Conservation (phyloP, 64 coral and sea anemone genomes). For the Acropora yongei region DNA sequence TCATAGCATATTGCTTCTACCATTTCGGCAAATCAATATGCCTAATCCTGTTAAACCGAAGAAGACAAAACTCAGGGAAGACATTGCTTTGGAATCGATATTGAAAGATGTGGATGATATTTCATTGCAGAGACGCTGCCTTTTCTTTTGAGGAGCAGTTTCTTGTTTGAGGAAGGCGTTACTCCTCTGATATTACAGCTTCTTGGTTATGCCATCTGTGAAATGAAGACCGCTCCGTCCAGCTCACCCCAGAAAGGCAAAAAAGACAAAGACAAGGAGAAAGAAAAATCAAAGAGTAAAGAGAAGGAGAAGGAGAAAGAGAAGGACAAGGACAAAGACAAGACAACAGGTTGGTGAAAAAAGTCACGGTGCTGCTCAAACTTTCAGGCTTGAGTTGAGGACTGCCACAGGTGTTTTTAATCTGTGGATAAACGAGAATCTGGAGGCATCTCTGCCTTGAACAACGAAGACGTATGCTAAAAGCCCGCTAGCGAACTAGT, state of each 20-base stretch:
- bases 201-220: slow-evolving; percentile 92
- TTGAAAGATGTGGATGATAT: background rate
- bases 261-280: slow-evolving; percentile 89
- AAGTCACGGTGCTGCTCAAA: background rate
- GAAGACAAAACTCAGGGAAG: too few relatives aligned
- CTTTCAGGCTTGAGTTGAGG: too few relatives aligned
- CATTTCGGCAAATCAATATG: too few relatives aligned
- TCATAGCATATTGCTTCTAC: too few relatives aligned
- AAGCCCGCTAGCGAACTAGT: too few relatives aligned
- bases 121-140: slow-evolving; percentile 76
- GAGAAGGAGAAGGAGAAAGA: slow-evolving; percentile 58
- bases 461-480: too few relatives aligned
- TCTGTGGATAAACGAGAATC: too few relatives aligned
- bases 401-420: too few relatives aligned
- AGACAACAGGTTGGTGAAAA: background rate
- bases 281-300: slow-evolving; percentile 57
- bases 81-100: too few relatives aligned
- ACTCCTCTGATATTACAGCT: slow-evolving; percentile 95
- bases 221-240: slow-evolving; percentile 53
- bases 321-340: slow-evolving; percentile 64
- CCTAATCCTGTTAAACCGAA: too few relatives aligned
- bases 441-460: too few relatives aligned
- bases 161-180: slow-evolving; percentile 96
- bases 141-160: slow-evolving; percentile 92
- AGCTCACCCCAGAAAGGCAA: slow-evolving; percentile 81